Conservation (phyloP, 2,888 invertebrate genomes). For the Chrysolina haemoptera region DNA sequence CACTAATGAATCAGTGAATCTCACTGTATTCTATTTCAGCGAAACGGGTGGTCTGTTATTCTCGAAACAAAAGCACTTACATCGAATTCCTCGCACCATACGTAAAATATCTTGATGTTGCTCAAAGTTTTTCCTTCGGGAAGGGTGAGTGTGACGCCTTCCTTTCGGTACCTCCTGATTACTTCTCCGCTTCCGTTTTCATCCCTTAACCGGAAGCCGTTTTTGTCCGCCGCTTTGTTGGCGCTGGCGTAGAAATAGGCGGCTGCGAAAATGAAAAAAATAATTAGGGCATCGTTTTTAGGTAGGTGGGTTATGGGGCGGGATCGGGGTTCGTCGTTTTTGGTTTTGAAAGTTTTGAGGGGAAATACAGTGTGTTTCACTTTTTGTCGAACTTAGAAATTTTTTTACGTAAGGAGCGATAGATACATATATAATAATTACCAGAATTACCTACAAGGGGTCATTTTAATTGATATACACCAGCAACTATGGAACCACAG, state of each 20-base stretch:
- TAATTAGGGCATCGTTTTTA: not conserved
- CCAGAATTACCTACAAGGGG: too few relatives aligned
- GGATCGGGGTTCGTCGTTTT: not conserved
- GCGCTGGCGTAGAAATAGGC: constrained; percentile 93
- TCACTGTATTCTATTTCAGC: too few relatives aligned
- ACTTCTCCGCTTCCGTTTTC: constrained; percentile 86
- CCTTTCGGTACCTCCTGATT: constrained; percentile 85
- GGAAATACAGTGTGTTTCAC: not conserved
- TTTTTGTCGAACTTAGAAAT: too few relatives aligned
- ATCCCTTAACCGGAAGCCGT: constrained; percentile 84
- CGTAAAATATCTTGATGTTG: constrained; percentile 89
- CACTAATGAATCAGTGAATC: too few relatives aligned
- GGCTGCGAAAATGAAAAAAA: constrained; percentile 73
- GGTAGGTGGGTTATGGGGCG: not conserved
- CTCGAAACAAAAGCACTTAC: constrained; percentile 72
- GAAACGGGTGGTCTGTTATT: not conserved
- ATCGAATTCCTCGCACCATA: constrained; percentile 93
- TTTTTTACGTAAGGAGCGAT: too few relatives aligned
- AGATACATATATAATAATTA: too few relatives aligned
- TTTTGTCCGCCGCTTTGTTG: constrained; percentile 77
- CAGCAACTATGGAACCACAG: too few relatives aligned
- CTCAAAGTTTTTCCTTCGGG: constrained; percentile 89
- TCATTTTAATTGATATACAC: too few relatives aligned
- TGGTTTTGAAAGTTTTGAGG: not conserved
- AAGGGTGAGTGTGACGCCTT: constrained; percentile 86